phyloP scores from a whole-genome alignment of 2,797 vertebrate species.

The Xenentodon cancila region DNA sequence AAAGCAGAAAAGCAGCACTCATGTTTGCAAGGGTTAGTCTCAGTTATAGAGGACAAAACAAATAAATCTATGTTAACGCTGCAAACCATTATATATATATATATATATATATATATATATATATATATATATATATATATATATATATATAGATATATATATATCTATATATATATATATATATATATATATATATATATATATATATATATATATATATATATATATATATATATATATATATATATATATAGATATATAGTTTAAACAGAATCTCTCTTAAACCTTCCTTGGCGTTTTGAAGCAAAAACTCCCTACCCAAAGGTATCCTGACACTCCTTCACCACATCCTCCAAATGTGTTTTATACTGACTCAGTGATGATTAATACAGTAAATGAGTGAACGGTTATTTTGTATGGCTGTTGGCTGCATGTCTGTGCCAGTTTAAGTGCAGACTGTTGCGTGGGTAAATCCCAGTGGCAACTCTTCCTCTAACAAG shows the following conservation, averaged over 20 bases:
- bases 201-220: too few relatives aligned
- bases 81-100: too few relatives aligned
- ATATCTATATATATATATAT: too few relatives aligned
- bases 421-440: slow-evolving; percentile 6
- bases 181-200: too few relatives aligned
- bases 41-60: too few relatives aligned
- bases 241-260: too few relatives aligned
- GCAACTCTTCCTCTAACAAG: background rate
- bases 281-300: slow-evolving; percentile 8
- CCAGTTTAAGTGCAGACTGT: background rate
- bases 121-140: too few relatives aligned
- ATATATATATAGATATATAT: too few relatives aligned
- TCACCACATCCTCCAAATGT: slow-evolving; percentile 30
- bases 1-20: too few relatives aligned
- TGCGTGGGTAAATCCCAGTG: slow-evolving; percentile 5
- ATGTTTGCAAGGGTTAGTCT: background rate
- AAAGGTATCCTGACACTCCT: slow-evolving; percentile 23
- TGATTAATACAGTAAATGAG: slow-evolving; percentile 28
- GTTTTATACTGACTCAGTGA: slow-evolving; percentile 22
- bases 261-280: slow-evolving; percentile 1
- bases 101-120: too few relatives aligned
- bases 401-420: slow-evolving; percentile 14
- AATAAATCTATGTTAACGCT: too few relatives aligned
- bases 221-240: too few relatives aligned
- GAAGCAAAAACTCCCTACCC: slow-evolving; percentile 23